Evolutionary conservation across 2,797 vertebrate genomes (phyloP), one percentile per base, ranked within the genome.

Genomic region (Neoniphon sammara): DNA sequence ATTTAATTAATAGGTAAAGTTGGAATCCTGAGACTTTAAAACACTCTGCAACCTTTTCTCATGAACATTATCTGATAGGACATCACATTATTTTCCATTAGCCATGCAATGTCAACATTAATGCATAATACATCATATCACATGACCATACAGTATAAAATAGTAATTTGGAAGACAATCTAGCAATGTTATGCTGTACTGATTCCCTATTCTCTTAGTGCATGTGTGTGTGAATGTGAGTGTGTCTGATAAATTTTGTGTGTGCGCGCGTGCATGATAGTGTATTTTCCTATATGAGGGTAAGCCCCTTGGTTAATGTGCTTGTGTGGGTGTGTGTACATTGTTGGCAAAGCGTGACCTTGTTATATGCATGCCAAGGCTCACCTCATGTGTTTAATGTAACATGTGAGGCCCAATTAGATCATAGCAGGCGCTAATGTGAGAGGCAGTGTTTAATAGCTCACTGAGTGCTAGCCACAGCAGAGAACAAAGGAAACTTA

Each of bases 371-470:
- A 72, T 69, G 85, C 70, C 76, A 86, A 70, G 10, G 2, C 30
- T 73, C 66, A 67, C 53, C 62, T 70, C 39, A 11, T 81, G 70
- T 82, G 63, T 83, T 89, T 84, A 78, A 64, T 83, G 44, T 75
- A 78, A 74, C 58, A 23, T 52, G 52, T 52, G 63, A 74, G 66
- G 74, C 44, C 74, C 66, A 85, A 70, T 88, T 85, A 80, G 56
- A 78, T 73, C 58, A 3, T 18, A 21, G 59, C 12, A 75, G 73
- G 75, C n/a, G 36, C 55, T 78, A 78, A 66, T 77, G 65, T 82
- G 73, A 69, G 75, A 86, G 54, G 49, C 49, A 0, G 61, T 1
- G 56, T 80, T 78, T 61, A 58, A 21, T 34, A 58, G 18, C 27
- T 42, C 54, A 31, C 68, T 8, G 65, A 60, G 31, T n/a, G 3